Conservation (phyloP, 1,140 invertebrate genomes). For the Micrasema longulum region DNA sequence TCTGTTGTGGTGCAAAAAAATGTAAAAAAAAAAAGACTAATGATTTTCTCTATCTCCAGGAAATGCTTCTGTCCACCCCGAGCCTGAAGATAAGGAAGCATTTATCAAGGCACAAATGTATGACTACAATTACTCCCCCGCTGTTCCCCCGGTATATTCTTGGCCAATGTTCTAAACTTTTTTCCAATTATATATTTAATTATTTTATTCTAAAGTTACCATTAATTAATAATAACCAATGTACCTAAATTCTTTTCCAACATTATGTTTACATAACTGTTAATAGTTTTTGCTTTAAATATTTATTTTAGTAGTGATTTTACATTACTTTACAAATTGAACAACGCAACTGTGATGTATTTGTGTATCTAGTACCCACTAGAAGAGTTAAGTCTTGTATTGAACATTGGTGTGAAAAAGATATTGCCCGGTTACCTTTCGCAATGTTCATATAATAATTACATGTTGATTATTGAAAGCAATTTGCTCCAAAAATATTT, state of each 20-base stretch:
- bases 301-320: not conserved
- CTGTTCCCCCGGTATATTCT: slow-evolving; percentile 75
- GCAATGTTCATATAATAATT: not conserved
- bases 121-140: slow-evolving; percentile 76
- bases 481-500: slow-evolving; percentile 34
- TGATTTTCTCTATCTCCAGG: slow-evolving; percentile 64
- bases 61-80: slow-evolving; percentile 80
- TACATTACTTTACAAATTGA: not conserved
- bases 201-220: not conserved
- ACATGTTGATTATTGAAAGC: slow-evolving; percentile 16
- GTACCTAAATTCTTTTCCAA: too few species aligned
- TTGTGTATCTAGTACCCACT: slow-evolving; percentile 37
- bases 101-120: slow-evolving; percentile 88
- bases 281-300: not conserved
- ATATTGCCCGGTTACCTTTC: not conserved
- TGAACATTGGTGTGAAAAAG: slow-evolving; percentile 1
- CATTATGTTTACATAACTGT: slow-evolving; percentile 6
- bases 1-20: too few species aligned
- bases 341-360: slow-evolving; percentile 39
- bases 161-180: slow-evolving; percentile 71
- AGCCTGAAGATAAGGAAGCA: slow-evolving; percentile 79
- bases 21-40: too few species aligned
- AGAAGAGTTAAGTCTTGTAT: not conserved
- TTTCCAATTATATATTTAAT: not conserved
- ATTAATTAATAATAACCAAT: not conserved